Percentiles rank a stretch among this genome's conserved stretches.
These are phyloP conservation scores for Myotis yumanensis DNA, from an alignment of 2,113 vertebrate species.

Conservation along the genomic window DNA sequence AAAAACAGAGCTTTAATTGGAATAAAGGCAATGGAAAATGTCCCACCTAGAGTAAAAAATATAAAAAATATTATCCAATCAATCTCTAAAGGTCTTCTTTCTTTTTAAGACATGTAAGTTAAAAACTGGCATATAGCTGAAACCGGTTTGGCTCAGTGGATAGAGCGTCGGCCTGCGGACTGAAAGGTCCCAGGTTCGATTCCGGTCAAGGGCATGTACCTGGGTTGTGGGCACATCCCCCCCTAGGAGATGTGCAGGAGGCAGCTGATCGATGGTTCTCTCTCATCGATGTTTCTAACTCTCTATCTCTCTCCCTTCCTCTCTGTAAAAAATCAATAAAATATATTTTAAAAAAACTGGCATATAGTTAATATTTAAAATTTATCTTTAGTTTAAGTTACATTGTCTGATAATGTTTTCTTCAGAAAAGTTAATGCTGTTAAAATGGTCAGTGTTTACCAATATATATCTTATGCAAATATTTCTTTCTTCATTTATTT, in stretches of 20 bases:
- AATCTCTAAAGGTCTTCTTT: neutral
- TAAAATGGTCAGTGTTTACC: neutral
- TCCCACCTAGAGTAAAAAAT: neutral
- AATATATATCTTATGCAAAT: neutral
- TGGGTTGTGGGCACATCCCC: too few relatives aligned
- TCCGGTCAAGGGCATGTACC: too few relatives aligned
- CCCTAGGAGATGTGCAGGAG: too few relatives aligned
- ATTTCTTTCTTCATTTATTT: neutral
- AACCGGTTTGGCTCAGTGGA: too few relatives aligned
- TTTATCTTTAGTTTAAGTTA: neutral
- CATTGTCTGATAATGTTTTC: neutral
- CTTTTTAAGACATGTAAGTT: neutral
- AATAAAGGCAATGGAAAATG: neutral
- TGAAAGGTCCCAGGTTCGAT: too few relatives aligned
- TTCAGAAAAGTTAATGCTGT: neutral
- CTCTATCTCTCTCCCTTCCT: too few relatives aligned
- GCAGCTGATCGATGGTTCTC: too few relatives aligned
- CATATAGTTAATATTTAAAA: slow-evolving; percentile 1
- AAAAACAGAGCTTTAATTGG: neutral
- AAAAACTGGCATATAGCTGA: neutral
- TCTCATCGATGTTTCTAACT: too few relatives aligned
- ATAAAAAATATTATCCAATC: neutral
- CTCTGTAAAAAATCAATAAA: too few relatives aligned
- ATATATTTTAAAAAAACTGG: too few relatives aligned
- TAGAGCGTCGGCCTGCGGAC: too few relatives aligned